Conservation (phyloP, 2,888 invertebrate genomes). For the Nycteola revayana region DNA sequence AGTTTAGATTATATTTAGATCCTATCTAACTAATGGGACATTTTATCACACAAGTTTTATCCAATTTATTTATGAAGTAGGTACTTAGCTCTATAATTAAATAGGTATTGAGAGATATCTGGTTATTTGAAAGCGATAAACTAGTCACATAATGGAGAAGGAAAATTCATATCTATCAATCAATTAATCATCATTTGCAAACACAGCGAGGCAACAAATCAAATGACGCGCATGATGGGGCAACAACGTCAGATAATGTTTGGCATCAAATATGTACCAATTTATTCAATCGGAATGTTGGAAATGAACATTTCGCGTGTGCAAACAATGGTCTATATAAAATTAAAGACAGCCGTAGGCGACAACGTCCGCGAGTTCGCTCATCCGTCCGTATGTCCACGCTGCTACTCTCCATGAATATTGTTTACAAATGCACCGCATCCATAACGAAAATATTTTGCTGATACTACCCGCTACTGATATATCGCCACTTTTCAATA, state of each 20-base stretch:
- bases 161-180: no score
- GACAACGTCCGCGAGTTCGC: conserved; percentile 23
- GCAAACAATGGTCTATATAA: conserved; percentile 56
- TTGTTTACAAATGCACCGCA: conserved; percentile 66
- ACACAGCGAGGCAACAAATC: conserved; percentile 17
- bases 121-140: no score
- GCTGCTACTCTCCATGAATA: conserved; percentile 44
- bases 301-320: conserved; percentile 41
- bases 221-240: conserved; percentile 25
- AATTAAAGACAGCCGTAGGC: conserved; percentile 61
- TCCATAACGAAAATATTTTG: conserved; percentile 60
- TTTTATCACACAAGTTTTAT: conserved; percentile 24
- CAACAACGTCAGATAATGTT: conserved; percentile 34
- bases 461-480: conserved; percentile 45
- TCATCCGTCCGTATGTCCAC: conserved; percentile 39
- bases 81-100: no score
- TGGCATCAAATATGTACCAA: conserved; percentile 43
- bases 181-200: conserved; percentile 21
- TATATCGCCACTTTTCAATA: conserved; percentile 36
- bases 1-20: conserved; percentile 54
- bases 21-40: conserved; percentile 23
- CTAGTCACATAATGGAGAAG: no score
- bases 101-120: no score
- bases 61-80: no score
- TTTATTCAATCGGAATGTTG: conserved; percentile 40